phyloP scores from a whole-genome alignment of 2,113 vertebrate genomes.

The Myodes glareolus region DNA sequence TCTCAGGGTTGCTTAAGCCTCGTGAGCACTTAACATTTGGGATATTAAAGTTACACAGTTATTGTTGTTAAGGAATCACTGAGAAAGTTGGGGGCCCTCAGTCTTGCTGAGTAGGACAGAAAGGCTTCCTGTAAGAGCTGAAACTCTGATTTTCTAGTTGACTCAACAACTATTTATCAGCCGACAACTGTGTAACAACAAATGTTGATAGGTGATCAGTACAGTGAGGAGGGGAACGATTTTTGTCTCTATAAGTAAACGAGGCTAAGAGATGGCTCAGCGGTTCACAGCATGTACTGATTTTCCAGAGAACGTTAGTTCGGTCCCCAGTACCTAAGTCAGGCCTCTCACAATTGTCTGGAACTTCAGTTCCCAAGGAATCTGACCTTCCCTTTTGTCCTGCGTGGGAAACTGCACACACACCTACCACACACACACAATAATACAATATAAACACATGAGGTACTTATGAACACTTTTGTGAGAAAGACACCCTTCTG shows the following conservation, averaged over 20 bases:
- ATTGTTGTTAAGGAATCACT: neutral
- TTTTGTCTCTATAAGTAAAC: neutral
- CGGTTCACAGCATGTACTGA: neutral
- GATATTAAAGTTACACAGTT: neutral
- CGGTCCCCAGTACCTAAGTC: too few species aligned
- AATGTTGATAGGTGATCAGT: neutral
- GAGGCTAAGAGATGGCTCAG: neutral
- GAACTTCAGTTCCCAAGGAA: too few species aligned
- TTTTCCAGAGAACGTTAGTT: neutral
- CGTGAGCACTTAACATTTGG: neutral
- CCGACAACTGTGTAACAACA: neutral
- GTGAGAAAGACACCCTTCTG: neutral
- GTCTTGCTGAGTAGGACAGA: neutral
- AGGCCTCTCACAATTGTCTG: neutral
- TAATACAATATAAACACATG: neutral
- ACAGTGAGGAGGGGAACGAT: neutral
- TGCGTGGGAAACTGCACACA: neutral
- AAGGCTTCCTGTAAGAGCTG: slow-evolving; percentile 38
- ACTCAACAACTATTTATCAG: neutral
- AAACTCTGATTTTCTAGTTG: neutral
- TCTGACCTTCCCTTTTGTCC: neutral
- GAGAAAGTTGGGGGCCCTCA: neutral
- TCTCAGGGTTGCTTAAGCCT: neutral
- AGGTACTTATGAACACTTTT: neutral
- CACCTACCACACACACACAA: too few species aligned